phyloP scores from a whole-genome alignment of 2,113 vertebrate genomes.

The Peromyscus leucopus region DNA sequence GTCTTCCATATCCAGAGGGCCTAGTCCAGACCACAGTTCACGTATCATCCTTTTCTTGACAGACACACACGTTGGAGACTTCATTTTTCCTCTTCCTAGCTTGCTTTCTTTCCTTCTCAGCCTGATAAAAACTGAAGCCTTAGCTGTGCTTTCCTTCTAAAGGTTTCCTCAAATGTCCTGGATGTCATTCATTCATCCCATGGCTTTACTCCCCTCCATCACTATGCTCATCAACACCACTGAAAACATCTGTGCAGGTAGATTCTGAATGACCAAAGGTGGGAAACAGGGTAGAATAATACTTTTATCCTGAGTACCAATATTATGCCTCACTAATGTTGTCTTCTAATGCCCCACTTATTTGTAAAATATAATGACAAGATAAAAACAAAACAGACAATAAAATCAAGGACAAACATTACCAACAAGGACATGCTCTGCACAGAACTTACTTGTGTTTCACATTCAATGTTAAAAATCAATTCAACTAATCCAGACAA shows the following conservation, averaged over 20 bases:
- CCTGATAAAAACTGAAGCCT: not conserved
- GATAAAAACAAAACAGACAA: conserved; percentile 17
- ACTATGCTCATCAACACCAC: not conserved
- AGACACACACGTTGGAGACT: not conserved
- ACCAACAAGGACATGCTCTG: not conserved
- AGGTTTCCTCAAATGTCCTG: not conserved
- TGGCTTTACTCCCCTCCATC: not conserved
- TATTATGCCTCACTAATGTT: not conserved
- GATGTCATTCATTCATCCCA: not conserved
- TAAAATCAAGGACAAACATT: not conserved
- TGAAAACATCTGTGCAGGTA: not conserved
- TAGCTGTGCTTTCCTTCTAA: not conserved
- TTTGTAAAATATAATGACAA: conserved; percentile 7
- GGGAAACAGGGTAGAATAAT: not conserved
- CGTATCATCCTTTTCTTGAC: not conserved
- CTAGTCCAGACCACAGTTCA: no score
- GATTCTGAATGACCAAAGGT: not conserved
- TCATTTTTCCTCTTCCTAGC: not conserved
- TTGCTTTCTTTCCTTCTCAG: not conserved
- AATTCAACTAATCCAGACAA: not conserved
- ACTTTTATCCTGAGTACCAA: not conserved
- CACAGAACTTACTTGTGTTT: not conserved
- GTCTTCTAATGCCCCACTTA: not conserved
- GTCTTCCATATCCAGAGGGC: no score
- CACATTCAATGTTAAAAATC: not conserved